Evolutionary conservation across 2,888 invertebrate genomes (phyloP), one percentile per base, ranked within the genome.

Genomic region (Mechanitis mazaeus): DNA sequence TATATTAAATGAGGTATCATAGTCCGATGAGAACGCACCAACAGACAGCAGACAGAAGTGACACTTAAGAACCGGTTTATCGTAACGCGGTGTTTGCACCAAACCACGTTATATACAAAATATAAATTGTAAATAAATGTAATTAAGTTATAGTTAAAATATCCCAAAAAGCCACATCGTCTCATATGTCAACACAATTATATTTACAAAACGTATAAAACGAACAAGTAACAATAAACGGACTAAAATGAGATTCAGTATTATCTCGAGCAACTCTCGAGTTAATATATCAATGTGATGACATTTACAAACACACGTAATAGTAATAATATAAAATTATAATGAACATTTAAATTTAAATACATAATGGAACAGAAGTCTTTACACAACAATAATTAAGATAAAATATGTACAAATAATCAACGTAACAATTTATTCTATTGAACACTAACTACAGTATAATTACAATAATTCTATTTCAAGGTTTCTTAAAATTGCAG

Each of bases 341-440:
- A 60, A 54, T 63, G 64, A 58, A 65, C 59, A 59, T 58, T 56
- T 58, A 71, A 71, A 70, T 69, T 57, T 63, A 71, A 71, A 70
- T 71, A 72, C 64, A 71, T 70, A 84, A 75, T 76, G 77, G 78
- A 83, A 83, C 82, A 79, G 77, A 85, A 80, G 71, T 78, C 81
- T 85, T 81, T 84, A 85, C 84, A 87, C 80, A 87, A 87, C 87
- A 86, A 80, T 80, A 72, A 71, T 68, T 60, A 68, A 61, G 54
- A 65, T 84, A 81, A 81, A 81, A 77, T 81, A 83, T 83, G 71
- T 82, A 81, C 80, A 81, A 76, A 77, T 74, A 77, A 76, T 67
- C 75, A 84, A 84, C 81, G 75, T 80, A 84, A 84, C 82, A 80
- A 80, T 79, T 77, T 75, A 67, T 62, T 64, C 56, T 55, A 68